phyloP scores from a whole-genome alignment of 2,888 invertebrate genomes.

The Lochmaea capreae region DNA sequence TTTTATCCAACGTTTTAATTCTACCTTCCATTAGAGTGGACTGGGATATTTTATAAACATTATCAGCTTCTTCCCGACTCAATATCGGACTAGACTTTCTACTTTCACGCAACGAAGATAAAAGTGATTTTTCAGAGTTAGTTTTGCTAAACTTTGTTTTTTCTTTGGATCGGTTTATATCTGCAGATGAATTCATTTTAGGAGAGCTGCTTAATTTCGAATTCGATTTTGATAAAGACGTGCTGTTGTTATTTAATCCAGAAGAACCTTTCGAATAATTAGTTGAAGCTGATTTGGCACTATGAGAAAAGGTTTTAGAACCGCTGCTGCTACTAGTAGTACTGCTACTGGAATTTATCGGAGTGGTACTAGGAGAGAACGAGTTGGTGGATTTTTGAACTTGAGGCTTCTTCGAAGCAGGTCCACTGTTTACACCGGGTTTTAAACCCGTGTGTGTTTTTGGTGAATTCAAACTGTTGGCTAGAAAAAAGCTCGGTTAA shows the following conservation, averaged over 20 bases:
- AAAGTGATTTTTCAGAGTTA: constrained; percentile 74
- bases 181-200: constrained; percentile 67
- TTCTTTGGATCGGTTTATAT: constrained; percentile 73
- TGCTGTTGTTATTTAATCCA: constrained; percentile 36
- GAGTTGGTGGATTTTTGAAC: constrained; percentile 56
- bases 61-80: constrained; percentile 74
- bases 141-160: constrained; percentile 72
- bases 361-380: constrained; percentile 1
- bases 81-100: constrained; percentile 77
- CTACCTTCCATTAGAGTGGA: constrained; percentile 77
- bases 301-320: constrained; percentile 45
- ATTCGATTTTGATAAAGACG: constrained; percentile 43
- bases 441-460: constrained; percentile 85
- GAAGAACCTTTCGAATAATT: constrained; percentile 40
- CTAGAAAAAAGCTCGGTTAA: constrained; percentile 23
- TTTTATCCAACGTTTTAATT: constrained; percentile 83
- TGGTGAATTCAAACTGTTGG: constrained; percentile 72
- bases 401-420: constrained; percentile 84
- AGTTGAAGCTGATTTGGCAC: constrained; percentile 43
- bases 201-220: constrained; percentile 67
- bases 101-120: constrained; percentile 71
- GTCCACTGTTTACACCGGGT: constrained; percentile 88
- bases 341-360: constrained; percentile 40
- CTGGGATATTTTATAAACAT: constrained; percentile 72
- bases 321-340: constrained; percentile 24